Evolutionary conservation across 2,797 vertebrate species (phyloP).

Genomic region (Urophycis tenuis): DNA sequence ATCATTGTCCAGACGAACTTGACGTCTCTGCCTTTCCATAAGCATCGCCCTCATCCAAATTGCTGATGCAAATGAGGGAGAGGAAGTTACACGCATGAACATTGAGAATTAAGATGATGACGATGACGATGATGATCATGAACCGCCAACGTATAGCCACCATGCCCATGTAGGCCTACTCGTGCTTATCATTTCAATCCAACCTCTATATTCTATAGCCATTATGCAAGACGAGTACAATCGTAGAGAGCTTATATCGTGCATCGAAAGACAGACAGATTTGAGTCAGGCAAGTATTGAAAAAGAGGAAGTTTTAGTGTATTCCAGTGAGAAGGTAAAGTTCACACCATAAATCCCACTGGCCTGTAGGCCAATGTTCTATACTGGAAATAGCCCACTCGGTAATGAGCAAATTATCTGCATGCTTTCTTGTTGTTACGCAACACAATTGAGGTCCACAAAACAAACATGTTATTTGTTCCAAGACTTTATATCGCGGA

Average conservation of each 20-base stretch:
- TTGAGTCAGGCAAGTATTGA: background rate
- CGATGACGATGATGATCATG: background rate
- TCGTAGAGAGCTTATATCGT: background rate
- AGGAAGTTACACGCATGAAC: no score
- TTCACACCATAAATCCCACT: background rate
- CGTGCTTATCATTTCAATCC: background rate
- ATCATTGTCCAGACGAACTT: background rate
- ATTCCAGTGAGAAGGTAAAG: background rate
- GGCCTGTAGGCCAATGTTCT: conserved; percentile 1
- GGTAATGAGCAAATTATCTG: conserved; percentile 25
- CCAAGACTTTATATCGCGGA: conserved; percentile 32
- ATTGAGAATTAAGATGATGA: background rate
- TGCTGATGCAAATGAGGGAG: no score
- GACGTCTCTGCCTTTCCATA: background rate
- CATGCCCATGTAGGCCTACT: background rate
- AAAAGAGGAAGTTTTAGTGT: background rate
- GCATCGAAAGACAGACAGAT: background rate
- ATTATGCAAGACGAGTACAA: background rate
- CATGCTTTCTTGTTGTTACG: conserved; percentile 41
- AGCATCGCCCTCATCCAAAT: no score
- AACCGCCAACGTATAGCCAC: background rate
- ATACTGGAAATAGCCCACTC: conserved; percentile 16
- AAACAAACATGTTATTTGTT: conserved; percentile 68
- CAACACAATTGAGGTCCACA: conserved; percentile 34
- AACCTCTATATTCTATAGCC: background rate